Conservation (phyloP, 2,888 invertebrate genomes). For the Venusia cambrica region DNA sequence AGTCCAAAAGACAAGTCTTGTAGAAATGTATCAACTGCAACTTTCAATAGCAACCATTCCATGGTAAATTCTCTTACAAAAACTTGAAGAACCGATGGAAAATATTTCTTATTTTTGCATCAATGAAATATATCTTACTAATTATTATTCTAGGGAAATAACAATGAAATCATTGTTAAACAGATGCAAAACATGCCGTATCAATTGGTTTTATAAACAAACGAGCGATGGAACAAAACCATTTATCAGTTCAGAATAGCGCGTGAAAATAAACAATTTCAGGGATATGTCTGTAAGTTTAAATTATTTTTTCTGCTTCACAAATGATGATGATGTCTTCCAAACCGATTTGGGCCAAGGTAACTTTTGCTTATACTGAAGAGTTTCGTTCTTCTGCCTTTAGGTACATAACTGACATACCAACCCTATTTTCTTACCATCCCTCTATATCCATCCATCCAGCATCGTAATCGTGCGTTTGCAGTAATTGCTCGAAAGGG, state of each 20-base stretch:
- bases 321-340: too few relatives aligned
- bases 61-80: conserved; percentile 20
- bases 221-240: conserved; percentile 6
- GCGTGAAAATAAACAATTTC: conserved; percentile 11
- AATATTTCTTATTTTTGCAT: too few relatives aligned
- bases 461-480: too few relatives aligned
- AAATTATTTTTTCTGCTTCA: not conserved
- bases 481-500: too few relatives aligned
- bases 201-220: conserved; percentile 32
- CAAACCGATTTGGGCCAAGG: too few relatives aligned
- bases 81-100: conserved; percentile 17
- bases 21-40: conserved; percentile 13
- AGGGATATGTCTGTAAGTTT: not conserved
- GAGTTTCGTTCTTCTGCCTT: too few relatives aligned
- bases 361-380: too few relatives aligned
- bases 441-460: too few relatives aligned
- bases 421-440: too few relatives aligned
- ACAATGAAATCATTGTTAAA: conserved; percentile 16
- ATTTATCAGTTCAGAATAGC: conserved; percentile 7
- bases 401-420: too few relatives aligned
- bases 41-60: conserved; percentile 27
- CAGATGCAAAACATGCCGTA: conserved; percentile 21
- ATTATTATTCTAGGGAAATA: conserved; percentile 5
- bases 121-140: conserved; percentile 10
- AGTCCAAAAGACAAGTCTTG: conserved; percentile 14